Evolutionary conservation across 2,113 vertebrate species (phyloP), one percentile per base, ranked within the genome.

Genomic region (Thunnus maccoyii): DNA sequence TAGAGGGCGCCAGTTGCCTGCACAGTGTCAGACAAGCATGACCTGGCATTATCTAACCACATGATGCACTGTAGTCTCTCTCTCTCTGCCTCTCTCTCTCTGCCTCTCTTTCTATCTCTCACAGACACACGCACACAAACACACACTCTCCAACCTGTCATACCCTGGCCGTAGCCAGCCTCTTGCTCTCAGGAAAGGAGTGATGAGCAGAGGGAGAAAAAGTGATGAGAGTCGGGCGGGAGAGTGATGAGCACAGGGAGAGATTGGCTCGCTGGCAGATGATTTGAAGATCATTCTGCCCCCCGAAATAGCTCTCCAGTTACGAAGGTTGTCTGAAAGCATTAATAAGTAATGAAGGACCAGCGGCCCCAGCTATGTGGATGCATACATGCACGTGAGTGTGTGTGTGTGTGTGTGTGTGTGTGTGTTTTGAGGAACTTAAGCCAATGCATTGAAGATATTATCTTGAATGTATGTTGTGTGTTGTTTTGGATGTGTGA

Each of bases 281-380:
- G 88, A 93, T 89, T 84, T 68, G 71, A 83, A 78, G 90, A 90
- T 88, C 70, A 86, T 87, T 86, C 72, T 63, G 63, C 20, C 55
- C 62, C 86, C 80, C n/a, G 67, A 90, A 92, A 92, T 92, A 90
- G 88, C 79, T 88, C 83, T 64, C 27, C 75, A 64, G 82, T 82
- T 81, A 85, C 68, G 32, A 67, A 88, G 83, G 85, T 89, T 86
- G 78, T 87, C 83, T 88, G 83, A 80, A 77, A 80, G 60, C 66
- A 86, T 93, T 85, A 90, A 92, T 86, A 84, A 86, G 56, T 88
- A 85, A 92, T 86, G 83, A 85, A 76, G 60, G 70, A 80, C 74
- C 78, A 68, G 61, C 16, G 14, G 57, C 16, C 54, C 17, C 22
- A 57, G 58, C 66, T 85, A 68, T 75, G 57, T 44, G 41, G 58